Evolutionary conservation across 23 tunicate species (phyloP).

Genomic region (Oikopleura dioica): DNA sequence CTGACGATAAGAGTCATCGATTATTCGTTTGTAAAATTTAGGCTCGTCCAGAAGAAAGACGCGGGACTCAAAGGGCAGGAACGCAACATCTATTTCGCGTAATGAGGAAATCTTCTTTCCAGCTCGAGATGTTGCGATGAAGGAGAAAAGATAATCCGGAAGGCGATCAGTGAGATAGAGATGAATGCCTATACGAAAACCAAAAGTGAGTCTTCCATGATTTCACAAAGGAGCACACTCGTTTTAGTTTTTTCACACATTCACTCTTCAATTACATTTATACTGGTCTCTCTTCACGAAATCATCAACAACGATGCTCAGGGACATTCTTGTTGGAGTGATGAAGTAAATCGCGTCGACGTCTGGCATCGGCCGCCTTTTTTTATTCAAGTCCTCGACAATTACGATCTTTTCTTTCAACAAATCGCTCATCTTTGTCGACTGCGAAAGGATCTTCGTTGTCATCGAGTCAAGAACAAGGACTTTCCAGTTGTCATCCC

Average conservation of each 20-base stretch:
- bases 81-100: conserved; percentile 90
- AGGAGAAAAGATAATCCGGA: too few relatives aligned
- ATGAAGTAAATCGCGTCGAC: conserved; percentile 43
- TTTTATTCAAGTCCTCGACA: conserved; percentile 61
- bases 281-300: conserved; percentile 23
- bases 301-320: conserved; percentile 40
- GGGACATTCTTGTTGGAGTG: conserved; percentile 57
- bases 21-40: background rate
- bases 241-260: too few relatives aligned
- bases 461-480: conserved; percentile 30
- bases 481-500: background rate
- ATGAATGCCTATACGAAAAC: too few relatives aligned
- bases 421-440: conserved; percentile 84
- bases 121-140: too few relatives aligned
- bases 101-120: conserved; percentile 38
- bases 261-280: too few relatives aligned
- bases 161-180: too few relatives aligned
- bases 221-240: too few relatives aligned
- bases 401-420: conserved; percentile 54
- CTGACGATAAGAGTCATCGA: background rate
- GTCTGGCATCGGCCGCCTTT: conserved; percentile 47
- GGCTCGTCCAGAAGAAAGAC: background rate
- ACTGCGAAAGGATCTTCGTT: conserved; percentile 58
- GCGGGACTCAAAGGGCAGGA: conserved; percentile 94
- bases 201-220: too few relatives aligned